Evolutionary conservation across 2,113 vertebrate species (phyloP).

Genomic region (Dasyprocta punctata): DNA sequence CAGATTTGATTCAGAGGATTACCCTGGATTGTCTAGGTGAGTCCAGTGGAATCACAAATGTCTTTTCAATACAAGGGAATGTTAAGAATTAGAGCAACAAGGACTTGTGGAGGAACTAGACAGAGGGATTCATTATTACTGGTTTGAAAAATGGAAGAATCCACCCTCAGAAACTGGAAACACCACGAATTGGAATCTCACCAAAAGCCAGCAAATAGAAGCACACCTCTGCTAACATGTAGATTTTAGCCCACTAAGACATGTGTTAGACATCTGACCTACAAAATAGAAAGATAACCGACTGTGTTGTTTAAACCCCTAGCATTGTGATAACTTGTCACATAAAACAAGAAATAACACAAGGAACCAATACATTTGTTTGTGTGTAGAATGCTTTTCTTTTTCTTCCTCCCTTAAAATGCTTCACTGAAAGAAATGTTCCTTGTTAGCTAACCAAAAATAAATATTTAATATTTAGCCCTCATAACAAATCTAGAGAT

Average conservation of each 20-base stretch:
- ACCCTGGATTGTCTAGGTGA: not conserved
- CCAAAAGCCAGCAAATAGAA: not conserved
- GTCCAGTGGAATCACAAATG: not conserved
- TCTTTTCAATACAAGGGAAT: not conserved
- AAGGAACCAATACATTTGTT: not conserved
- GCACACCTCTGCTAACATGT: not conserved
- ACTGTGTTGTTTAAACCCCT: not conserved
- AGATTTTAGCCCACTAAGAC: not conserved
- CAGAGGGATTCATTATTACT: not conserved
- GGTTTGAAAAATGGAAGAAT: not conserved
- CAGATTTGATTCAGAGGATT: not conserved
- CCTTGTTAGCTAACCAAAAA: not conserved
- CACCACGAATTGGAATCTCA: not conserved
- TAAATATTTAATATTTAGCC: not conserved
- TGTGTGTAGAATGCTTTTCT: not conserved
- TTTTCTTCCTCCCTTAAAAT: not conserved
- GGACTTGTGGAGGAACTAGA: too few species aligned
- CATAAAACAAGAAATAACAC: not conserved
- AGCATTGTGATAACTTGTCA: not conserved
- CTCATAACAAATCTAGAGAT: not conserved
- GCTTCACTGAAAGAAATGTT: not conserved
- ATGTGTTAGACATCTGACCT: not conserved
- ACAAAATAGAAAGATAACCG: not conserved
- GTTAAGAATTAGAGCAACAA: not conserved
- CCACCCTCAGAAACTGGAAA: not conserved